These are phyloP conservation scores for Ectemnius lituratus DNA, from an alignment of 2,888 invertebrate species.

Conservation along the genomic window DNA sequence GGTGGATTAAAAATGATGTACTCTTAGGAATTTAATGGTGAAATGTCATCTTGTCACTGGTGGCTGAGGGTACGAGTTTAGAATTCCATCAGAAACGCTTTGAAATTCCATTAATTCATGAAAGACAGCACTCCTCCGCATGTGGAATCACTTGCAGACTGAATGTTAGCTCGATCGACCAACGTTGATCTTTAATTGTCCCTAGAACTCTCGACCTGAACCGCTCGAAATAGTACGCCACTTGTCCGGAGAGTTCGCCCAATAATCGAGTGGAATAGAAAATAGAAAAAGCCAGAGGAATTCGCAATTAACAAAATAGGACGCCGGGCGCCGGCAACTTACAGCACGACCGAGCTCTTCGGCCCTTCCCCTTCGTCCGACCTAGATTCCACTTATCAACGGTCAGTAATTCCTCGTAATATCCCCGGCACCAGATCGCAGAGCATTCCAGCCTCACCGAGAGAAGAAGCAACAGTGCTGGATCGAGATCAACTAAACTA, in stretches of 20 bases:
- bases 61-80: background rate
- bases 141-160: too few species aligned
- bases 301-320: conserved; percentile 31
- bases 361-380: conserved; percentile 17
- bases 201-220: too few species aligned
- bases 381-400: conserved; percentile 37
- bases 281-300: conserved; percentile 19
- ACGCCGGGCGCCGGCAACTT: background rate
- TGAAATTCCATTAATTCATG: conserved; percentile 29
- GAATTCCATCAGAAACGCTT: background rate
- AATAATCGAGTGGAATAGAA: too few species aligned
- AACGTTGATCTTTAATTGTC: too few species aligned
- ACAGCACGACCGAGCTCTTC: conserved; percentile 5
- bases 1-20: too few species aligned
- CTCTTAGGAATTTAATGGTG: too few species aligned
- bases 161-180: too few species aligned
- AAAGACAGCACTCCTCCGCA: background rate
- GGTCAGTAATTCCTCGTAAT: conserved; percentile 16
- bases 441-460: conserved; percentile 4
- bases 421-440: conserved; percentile 16
- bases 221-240: too few species aligned
- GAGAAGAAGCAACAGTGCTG: background rate
- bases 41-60: background rate
- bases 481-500: too few species aligned
- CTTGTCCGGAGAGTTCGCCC: too few species aligned